Evolutionary conservation across 23 tunicate genomes (phyloP).

Genomic region (Trididemnum miniatum): DNA sequence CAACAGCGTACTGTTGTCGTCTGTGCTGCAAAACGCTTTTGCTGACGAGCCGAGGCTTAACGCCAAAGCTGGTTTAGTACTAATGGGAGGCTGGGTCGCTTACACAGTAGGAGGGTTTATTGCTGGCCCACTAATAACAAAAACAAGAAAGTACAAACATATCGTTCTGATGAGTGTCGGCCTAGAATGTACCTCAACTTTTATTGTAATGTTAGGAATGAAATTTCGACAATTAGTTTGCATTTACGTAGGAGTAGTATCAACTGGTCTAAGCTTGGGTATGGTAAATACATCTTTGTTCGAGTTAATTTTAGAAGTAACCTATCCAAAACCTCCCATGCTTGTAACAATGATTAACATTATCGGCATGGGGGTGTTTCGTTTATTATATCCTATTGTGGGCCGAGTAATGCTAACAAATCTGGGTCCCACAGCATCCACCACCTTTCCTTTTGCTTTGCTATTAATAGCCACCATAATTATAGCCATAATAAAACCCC

Average conservation of each 20-base stretch:
- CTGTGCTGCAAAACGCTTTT: slow-evolving; percentile 45
- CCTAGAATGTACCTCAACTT: slow-evolving; percentile 28
- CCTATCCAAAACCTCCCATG: slow-evolving; percentile 63
- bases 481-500: slow-evolving; percentile 31
- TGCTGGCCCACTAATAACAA: slow-evolving; percentile 58
- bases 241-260: slow-evolving; percentile 56
- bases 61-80: slow-evolving; percentile 34
- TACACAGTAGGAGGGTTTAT: slow-evolving; percentile 58
- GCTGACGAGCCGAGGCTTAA: slow-evolving; percentile 8
- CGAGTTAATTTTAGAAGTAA: slow-evolving; percentile 52
- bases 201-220: slow-evolving; percentile 45
- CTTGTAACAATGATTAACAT: slow-evolving; percentile 60
- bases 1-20: slow-evolving; percentile 62
- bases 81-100: slow-evolving; percentile 64
- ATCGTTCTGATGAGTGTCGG: slow-evolving; percentile 44
- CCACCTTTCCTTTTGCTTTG: slow-evolving; percentile 29
- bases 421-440: slow-evolving; percentile 46
- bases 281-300: slow-evolving; percentile 52
- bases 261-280: slow-evolving; percentile 43
- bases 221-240: neutral
- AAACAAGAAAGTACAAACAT: slow-evolving; percentile 39
- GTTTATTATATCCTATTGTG: slow-evolving; percentile 53
- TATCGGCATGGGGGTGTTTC: slow-evolving; percentile 60
- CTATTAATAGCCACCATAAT: slow-evolving; percentile 26
- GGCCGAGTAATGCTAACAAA: slow-evolving; percentile 40